Base-by-base conservation (phyloP, 2,113 vertebrate genomes). In the Octodon degus region DNA sequence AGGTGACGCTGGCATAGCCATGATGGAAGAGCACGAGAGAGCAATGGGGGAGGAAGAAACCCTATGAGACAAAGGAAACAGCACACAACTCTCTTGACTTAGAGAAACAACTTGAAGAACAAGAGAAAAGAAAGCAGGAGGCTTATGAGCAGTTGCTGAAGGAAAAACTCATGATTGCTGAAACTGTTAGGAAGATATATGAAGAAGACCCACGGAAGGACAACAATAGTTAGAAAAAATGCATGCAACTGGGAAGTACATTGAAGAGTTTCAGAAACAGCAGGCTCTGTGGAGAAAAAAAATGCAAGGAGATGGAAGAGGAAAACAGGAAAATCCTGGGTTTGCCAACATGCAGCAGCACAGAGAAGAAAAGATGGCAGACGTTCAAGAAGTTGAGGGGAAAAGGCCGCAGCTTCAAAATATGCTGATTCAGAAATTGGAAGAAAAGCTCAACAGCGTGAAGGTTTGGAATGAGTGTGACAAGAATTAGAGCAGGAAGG, bases 111-210 rank as follows among this genome's bases (percentile, higher is more conserved):
- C 55, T 58, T 58, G 17, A 58, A 58, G 55, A 58, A 58, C 3
- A 98, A 83, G 99, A 99, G 96, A 97, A 27, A 62, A 98, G 94
- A 93, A 99, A 98, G 96, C 99, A 99, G 97, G 98, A 99, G 65
- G 99, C 98, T 1, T 99, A 99, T 13, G 97, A 99, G 91, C 99
- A 99, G 95, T 98, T 99, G 97, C 98, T 99, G 55, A 99, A 98
- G 97, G 99, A 99, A 93, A 99, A 99, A 96, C 97, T 99, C 91
- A 97, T 99, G 99, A 98, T 99, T 76, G 99, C 99, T 80, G 99
- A 99, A 97, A 99, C 99, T 40, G 97, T 99, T 91, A 98, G 98
- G 70, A 99, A 99, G 98, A 99, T 99, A 98, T 99, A 99, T 24
- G 99, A 99, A 89, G 99, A 99, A 97, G 99, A 99, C 88, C 98